phyloP scores from a whole-genome alignment of 2,797 vertebrate species.

The Cetoscarus ocellatus region DNA sequence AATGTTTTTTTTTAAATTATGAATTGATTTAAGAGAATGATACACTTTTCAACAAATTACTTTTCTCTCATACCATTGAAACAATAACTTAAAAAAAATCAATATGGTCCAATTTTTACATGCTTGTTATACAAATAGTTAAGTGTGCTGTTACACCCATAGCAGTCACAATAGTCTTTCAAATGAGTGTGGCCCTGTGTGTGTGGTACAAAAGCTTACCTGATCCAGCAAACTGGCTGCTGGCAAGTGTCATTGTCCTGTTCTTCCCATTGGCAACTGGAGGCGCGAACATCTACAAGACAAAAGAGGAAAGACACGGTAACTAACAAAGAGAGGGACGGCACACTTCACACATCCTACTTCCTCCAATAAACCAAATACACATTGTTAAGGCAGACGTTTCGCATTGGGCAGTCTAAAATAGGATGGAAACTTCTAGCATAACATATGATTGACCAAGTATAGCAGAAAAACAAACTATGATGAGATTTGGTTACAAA shows the following conservation, averaged over 20 bases:
- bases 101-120: too few relatives aligned
- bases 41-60: too few relatives aligned
- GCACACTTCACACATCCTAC: conserved; percentile 68
- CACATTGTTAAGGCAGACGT: conserved; percentile 11
- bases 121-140: too few relatives aligned
- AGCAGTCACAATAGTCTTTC: not conserved
- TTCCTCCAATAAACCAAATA: conserved; percentile 55
- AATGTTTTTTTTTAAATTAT: too few relatives aligned
- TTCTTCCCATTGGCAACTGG: conserved; percentile 98
- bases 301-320: conserved; percentile 61
- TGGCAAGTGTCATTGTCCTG: conserved; percentile 93
- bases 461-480: not conserved
- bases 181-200: not conserved
- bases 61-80: not conserved
- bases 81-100: conserved; percentile 4
- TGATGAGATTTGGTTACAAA: not conserved
- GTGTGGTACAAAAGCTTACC: conserved; percentile 81
- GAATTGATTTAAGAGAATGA: too few relatives aligned
- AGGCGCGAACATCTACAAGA: conserved; percentile 97
- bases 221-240: conserved; percentile 94
- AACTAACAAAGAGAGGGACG: conserved; percentile 55
- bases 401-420: conserved; percentile 15
- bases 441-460: not conserved
- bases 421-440: not conserved
- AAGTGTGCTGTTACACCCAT: too few relatives aligned